phyloP scores from a whole-genome alignment of 1,140 invertebrate species.

The Procambarus virginalis region DNA sequence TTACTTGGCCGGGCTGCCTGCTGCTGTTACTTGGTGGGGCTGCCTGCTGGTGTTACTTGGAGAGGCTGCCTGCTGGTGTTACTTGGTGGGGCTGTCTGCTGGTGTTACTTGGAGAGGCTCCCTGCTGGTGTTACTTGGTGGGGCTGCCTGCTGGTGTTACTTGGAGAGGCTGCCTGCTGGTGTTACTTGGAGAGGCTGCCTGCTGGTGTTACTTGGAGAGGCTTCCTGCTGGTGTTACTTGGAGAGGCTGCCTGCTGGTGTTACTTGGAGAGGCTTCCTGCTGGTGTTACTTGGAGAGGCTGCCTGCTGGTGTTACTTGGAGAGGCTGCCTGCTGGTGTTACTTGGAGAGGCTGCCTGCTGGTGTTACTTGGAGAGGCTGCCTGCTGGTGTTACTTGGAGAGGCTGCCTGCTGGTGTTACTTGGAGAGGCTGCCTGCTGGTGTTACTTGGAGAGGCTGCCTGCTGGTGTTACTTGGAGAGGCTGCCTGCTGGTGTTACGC shows the following conservation, averaged over 20 bases:
- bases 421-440: background rate
- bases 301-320: background rate
- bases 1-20: background rate
- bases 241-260: background rate
- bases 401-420: background rate
- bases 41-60: too few species aligned
- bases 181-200: background rate
- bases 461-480: too few species aligned
- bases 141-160: background rate
- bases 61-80: too few species aligned
- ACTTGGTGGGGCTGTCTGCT: background rate
- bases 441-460: too few species aligned
- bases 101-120: background rate
- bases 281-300: background rate
- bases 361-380: background rate
- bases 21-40: too few species aligned
- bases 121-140: too few species aligned
- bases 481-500: background rate
- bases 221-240: background rate
- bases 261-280: background rate
- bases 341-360: background rate
- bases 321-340: background rate
- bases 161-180: too few species aligned
- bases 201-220: too few species aligned
- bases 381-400: too few species aligned